phyloP scores from a whole-genome alignment of 2,888 invertebrate genomes.

The Vesta saturnalis region DNA sequence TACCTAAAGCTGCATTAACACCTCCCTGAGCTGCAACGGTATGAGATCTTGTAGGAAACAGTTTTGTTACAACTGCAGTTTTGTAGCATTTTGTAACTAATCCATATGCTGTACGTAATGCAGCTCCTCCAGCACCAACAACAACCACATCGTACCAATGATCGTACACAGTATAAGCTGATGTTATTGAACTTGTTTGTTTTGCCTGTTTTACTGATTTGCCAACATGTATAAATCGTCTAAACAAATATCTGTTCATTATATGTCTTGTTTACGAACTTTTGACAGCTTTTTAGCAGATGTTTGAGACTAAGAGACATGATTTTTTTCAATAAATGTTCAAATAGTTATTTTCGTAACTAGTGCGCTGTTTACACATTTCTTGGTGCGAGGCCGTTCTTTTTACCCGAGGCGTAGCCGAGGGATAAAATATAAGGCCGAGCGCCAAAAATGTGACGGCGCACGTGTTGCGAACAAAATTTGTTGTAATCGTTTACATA shows the following conservation, averaged over 20 bases:
- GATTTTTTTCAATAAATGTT: no score
- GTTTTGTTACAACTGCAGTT: constrained; percentile 96
- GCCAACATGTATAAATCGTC: constrained; percentile 15
- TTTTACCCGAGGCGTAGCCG: no score
- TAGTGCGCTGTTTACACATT: no score
- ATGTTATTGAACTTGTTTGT: neutral
- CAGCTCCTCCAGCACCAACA: constrained; percentile 97
- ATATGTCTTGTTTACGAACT: neutral
- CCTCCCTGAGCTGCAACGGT: constrained; percentile 99
- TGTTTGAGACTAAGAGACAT: no score
- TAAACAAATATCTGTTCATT: neutral
- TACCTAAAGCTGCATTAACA: constrained; percentile 96
- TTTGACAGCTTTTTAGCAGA: neutral
- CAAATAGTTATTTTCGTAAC: no score
- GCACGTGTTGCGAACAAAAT: no score
- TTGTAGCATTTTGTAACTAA: constrained; percentile 95
- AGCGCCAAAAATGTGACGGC: no score
- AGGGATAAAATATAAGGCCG: no score
- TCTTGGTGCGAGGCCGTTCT: no score
- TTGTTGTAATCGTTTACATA: no score
- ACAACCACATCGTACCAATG: constrained; percentile 97
- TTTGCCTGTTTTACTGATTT: no score
- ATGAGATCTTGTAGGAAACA: constrained; percentile 98
- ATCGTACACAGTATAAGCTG: constrained; percentile 89
- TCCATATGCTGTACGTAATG: constrained; percentile 96